Evolutionary conservation across 2,888 invertebrate species (phyloP), one percentile per base, ranked within the genome.

Genomic region (Oxystoma pomonae): DNA sequence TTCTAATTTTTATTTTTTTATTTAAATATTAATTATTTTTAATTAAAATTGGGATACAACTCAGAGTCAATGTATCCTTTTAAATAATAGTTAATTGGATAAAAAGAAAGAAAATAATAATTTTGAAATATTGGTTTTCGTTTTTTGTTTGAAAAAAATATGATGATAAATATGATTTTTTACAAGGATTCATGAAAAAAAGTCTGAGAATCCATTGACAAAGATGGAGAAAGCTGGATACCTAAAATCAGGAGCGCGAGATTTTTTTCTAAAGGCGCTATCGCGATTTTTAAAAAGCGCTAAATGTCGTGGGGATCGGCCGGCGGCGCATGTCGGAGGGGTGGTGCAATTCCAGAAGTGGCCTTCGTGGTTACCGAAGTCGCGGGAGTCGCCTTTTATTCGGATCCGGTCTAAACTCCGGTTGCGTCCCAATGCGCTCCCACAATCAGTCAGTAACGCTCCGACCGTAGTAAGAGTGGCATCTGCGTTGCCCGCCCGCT

Each of bases 231-330:
- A 57, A 57, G 62, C n/a, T n/a, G n/a, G n/a, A n/a, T n/a, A n/a
- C n/a, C n/a, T n/a, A 35, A 35, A 35, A 35, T 57, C 60, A 60
- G 77, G 78, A 75, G 72, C 78, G 77, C 75, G 77, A 72, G 69
- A 72, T 76, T 72, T 74, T 75, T 76, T 75, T 74, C 76, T 76
- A 77, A 77, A 74, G 76, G 73, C 72, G 61, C 73, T 71, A 76
- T 78, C 74, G 75, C 74, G 35, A 35, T 35, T 76, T 77, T 78
- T 77, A 74, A 73, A 75, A 74, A 74, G 72, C 70, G 71, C 72
- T 71, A 74, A 73, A 74, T 71, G 72, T 75, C 74, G 76, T 75
- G 71, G 72, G 71, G n/a, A n/a, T n/a, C n/a, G n/a, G n/a, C n/a
- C n/a, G 50, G 50, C 50, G 50, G 53, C 53, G 53, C 19, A 35